Conservation (phyloP, 2,888 invertebrate species). For the Tetheella fluctuosa region DNA sequence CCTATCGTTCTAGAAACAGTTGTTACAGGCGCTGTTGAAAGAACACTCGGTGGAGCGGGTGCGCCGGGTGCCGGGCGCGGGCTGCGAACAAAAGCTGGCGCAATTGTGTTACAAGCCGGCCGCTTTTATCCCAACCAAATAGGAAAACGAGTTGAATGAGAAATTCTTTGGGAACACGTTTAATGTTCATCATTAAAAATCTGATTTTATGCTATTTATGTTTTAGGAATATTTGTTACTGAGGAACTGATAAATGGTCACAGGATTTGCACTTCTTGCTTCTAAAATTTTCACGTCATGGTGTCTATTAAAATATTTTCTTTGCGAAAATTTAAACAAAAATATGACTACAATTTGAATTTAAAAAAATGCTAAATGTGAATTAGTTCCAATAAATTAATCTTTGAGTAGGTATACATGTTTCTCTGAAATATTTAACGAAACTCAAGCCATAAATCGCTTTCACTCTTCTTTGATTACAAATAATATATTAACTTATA, state of each 20-base stretch:
- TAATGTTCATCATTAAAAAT: slow-evolving; percentile 23
- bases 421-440: too few species aligned
- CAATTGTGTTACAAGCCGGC: slow-evolving; percentile 64
- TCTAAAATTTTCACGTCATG: too few species aligned
- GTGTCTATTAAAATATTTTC: too few species aligned
- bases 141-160: slow-evolving; percentile 55
- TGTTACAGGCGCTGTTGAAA: slow-evolving; percentile 58
- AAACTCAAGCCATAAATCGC: too few species aligned
- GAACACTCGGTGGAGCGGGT: slow-evolving; percentile 50
- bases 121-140: slow-evolving; percentile 59
- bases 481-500: background rate
- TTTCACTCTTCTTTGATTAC: slow-evolving; percentile 19
- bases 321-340: too few species aligned
- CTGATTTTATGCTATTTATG: background rate
- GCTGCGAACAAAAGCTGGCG: slow-evolving; percentile 60
- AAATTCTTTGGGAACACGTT: slow-evolving; percentile 37
- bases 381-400: too few species aligned
- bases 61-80: slow-evolving; percentile 27
- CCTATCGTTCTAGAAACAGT: slow-evolving; percentile 68
- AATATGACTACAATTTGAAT: too few species aligned
- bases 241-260: background rate
- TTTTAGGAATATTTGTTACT: background rate
- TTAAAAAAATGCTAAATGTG: too few species aligned
- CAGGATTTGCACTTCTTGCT: too few species aligned
- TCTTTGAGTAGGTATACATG: too few species aligned